phyloP scores from a whole-genome alignment of 2,113 vertebrate species.

The Salvelinus namaycush region DNA sequence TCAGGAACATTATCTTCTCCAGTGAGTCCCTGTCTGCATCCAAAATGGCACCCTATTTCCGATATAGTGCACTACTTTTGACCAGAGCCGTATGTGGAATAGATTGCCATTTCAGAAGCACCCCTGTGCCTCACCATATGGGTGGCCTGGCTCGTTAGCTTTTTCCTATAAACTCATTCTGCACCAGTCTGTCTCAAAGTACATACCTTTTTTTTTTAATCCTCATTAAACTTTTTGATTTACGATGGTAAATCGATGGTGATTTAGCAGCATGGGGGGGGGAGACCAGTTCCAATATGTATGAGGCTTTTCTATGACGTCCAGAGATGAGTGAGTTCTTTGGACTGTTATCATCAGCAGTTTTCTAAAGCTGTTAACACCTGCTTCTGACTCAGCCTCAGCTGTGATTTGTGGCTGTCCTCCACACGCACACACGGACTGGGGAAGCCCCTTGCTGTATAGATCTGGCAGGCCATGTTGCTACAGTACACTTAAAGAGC shows the following conservation, averaged over 20 bases:
- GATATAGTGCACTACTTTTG: too few species aligned
- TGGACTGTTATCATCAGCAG: not conserved
- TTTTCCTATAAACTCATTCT: not conserved
- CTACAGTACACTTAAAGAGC: constrained; percentile 5
- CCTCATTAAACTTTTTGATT: not conserved
- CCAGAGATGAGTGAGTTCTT: not conserved
- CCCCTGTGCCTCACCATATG: too few species aligned
- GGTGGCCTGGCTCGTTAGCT: not conserved
- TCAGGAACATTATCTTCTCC: too few species aligned
- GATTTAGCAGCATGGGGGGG: not conserved
- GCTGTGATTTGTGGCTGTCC: constrained; percentile 34
- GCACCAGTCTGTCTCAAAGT: not conserved
- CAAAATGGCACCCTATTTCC: too few species aligned
- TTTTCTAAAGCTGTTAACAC: constrained; percentile 36
- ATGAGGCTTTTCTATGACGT: not conserved
- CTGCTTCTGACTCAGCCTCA: constrained; percentile 59
- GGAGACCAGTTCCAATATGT: not conserved
- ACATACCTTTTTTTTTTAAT: not conserved
- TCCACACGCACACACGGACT: constrained; percentile 20
- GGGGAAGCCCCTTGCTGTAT: constrained; percentile 47
- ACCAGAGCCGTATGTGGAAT: too few species aligned
- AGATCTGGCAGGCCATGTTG: constrained; percentile 20
- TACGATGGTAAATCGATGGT: not conserved
- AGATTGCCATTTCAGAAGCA: too few species aligned
- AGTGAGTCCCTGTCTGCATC: too few species aligned